A percentile compares a stretch with the other conserved stretches of the same genome.
Conservation (phyloP, 2,113 vertebrate genomes). For the Ceyx margarethae region DNA sequence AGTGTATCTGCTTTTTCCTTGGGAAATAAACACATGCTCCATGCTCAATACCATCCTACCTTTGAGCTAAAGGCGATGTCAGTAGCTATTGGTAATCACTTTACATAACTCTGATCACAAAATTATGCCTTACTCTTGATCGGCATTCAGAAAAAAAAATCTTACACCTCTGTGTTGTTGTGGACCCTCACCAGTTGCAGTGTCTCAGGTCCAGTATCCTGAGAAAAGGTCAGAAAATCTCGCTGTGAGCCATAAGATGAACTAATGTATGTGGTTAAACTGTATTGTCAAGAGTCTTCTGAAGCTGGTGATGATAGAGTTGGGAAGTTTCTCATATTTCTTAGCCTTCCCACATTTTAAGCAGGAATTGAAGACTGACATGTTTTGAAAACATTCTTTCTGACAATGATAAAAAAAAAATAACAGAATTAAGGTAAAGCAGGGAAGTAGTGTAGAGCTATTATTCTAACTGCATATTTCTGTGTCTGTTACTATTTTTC, state of each 20-base stretch:
- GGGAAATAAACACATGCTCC: neutral
- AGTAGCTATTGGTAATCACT: neutral
- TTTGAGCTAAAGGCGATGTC: neutral
- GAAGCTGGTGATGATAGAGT: neutral
- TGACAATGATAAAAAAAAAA: neutral
- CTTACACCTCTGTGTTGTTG: accelerated
- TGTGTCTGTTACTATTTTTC: neutral
- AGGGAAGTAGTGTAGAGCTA: neutral
- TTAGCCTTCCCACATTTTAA: neutral
- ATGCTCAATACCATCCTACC: neutral
- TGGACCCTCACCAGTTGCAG: neutral
- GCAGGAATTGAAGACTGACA: neutral
- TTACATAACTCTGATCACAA: neutral
- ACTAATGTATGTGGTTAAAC: accelerated
- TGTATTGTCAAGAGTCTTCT: neutral
- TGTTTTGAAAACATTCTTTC: neutral
- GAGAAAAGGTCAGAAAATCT: neutral
- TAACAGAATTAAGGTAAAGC: neutral
- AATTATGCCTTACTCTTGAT: neutral
- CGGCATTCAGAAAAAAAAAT: neutral
- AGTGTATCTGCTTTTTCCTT: neutral
- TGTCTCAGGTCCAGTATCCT: neutral
- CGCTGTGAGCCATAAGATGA: neutral
- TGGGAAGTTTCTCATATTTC: neutral
- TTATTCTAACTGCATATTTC: slow-evolving; percentile 13